Conservation (phyloP, 1,140 invertebrate genomes). For the Drosophila varians region DNA sequence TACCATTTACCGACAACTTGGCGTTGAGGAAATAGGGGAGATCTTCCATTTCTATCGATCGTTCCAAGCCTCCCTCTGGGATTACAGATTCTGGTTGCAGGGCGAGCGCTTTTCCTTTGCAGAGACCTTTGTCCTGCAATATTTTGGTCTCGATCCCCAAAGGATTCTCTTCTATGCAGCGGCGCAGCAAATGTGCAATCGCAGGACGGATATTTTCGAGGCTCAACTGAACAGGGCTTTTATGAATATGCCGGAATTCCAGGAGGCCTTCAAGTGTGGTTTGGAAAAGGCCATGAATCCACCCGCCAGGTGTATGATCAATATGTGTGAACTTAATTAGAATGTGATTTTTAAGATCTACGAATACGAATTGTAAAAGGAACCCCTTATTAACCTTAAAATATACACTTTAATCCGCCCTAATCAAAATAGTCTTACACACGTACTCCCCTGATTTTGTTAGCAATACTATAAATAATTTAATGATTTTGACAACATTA, state of each 20-base stretch:
- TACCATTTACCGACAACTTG: conserved; percentile 44
- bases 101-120: conserved; percentile 76
- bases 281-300: conserved; percentile 65
- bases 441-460: background rate
- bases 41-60: conserved; percentile 69
- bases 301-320: conserved; percentile 62
- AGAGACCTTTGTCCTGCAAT: conserved; percentile 68
- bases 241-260: conserved; percentile 73
- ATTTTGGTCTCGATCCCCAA: conserved; percentile 56
- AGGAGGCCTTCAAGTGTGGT: conserved; percentile 62
- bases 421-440: conserved; percentile 41
- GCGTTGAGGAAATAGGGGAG: conserved; percentile 43
- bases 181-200: conserved; percentile 66
- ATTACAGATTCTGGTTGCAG: conserved; percentile 72
- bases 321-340: conserved; percentile 44
- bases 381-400: background rate
- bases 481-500: conserved; percentile 43
- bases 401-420: no score
- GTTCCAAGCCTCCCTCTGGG: conserved; percentile 47
- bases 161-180: conserved; percentile 74
- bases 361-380: background rate
- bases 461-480: conserved; percentile 59
- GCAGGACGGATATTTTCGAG: conserved; percentile 50
- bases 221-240: conserved; percentile 66
- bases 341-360: background rate